A percentile compares a stretch with the other conserved stretches of the same genome.
Evolutionary conservation across 2,888 invertebrate species (phyloP).

Genomic region (Tanytarsus gracilentus): DNA sequence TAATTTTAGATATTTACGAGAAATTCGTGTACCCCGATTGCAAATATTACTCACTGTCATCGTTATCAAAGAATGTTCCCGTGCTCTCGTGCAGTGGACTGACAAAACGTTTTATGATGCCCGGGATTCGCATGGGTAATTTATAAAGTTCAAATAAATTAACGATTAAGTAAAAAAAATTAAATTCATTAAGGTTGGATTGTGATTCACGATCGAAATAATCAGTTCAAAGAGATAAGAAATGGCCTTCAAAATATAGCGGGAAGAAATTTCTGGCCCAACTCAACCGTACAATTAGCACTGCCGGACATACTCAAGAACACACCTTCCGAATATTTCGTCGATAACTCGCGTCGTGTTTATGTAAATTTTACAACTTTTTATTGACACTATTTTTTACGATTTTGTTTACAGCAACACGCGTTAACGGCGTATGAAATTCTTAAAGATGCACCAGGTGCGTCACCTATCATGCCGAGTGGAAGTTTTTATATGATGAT

Average conservation of each 20-base stretch:
- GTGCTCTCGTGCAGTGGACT: slow-evolving; percentile 90
- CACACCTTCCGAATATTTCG: slow-evolving; percentile 74
- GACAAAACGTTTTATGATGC: slow-evolving; percentile 93
- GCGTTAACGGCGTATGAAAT: slow-evolving; percentile 67
- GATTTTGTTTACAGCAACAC: slow-evolving; percentile 51
- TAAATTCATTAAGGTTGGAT: no score
- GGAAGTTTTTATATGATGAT: slow-evolving; percentile 99
- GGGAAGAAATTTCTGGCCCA: slow-evolving; percentile 84
- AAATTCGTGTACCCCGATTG: slow-evolving; percentile 82
- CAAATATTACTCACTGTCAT: slow-evolving; percentile 72
- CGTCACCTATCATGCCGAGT: slow-evolving; percentile 67
- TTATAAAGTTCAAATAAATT: no score
- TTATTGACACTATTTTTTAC: not conserved
- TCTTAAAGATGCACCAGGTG: slow-evolving; percentile 62
- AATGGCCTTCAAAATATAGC: slow-evolving; percentile 57
- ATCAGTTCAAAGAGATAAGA: slow-evolving; percentile 35
- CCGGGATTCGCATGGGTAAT: slow-evolving; percentile 97
- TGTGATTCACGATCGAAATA: slow-evolving; percentile 71
- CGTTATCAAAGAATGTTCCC: slow-evolving; percentile 79
- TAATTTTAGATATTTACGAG: slow-evolving; percentile 98
- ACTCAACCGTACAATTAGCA: slow-evolving; percentile 84
- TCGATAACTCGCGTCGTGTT: slow-evolving; percentile 49
- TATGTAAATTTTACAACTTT: not conserved
- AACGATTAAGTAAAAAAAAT: no score
- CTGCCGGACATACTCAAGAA: slow-evolving; percentile 73